phyloP scores from a whole-genome alignment of 2,888 invertebrate genomes.

The Acanthoscelides obtectus region DNA sequence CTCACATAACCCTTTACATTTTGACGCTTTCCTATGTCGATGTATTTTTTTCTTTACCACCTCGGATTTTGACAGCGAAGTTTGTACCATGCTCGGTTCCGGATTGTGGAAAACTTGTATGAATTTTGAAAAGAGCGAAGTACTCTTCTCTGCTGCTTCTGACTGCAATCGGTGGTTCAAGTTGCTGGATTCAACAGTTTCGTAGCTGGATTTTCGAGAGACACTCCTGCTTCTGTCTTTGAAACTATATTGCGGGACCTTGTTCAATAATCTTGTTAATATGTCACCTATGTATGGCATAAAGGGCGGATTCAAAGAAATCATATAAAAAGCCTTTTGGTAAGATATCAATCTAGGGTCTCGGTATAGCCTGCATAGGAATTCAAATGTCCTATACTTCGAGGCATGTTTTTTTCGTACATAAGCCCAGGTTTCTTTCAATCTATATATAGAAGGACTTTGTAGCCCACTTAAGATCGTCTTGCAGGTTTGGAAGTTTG shows the following conservation, averaged over 20 bases:
- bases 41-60: constrained; percentile 7
- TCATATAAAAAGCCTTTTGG: constrained; percentile 44
- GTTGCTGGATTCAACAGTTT: constrained; percentile 17
- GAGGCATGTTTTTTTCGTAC: constrained; percentile 50
- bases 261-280: constrained; percentile 43
- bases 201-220: constrained; percentile 20
- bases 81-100: constrained; percentile 3
- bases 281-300: constrained; percentile 51
- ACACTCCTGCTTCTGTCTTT: constrained; percentile 14
- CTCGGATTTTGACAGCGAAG: not conserved
- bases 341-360: constrained; percentile 45
- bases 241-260: constrained; percentile 36
- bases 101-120: constrained; percentile 21
- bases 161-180: constrained; percentile 8
- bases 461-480: constrained; percentile 52
- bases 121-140: constrained; percentile 24
- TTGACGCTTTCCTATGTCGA: constrained; percentile 11
- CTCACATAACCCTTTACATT: constrained; percentile 30
- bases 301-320: constrained; percentile 43
- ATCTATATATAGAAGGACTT: constrained; percentile 50
- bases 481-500: constrained; percentile 53
- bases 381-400: constrained; percentile 51
- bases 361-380: constrained; percentile 48
- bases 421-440: constrained; percentile 51
- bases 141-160: constrained; percentile 10